These are phyloP conservation scores for Portunus trituberculatus DNA, from an alignment of 1,140 invertebrate genomes.

Conservation along the genomic window DNA sequence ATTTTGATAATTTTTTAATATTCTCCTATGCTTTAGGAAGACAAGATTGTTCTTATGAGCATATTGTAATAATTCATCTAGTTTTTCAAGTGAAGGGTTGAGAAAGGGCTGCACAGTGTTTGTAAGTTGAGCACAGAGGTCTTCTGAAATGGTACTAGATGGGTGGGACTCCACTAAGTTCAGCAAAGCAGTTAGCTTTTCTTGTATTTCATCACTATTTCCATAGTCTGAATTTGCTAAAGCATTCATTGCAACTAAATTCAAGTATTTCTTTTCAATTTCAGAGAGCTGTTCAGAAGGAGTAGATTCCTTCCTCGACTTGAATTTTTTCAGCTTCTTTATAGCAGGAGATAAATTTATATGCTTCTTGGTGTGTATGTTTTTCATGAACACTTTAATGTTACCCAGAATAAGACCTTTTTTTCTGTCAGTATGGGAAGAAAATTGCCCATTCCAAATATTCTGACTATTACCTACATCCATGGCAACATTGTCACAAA, in stretches of 20 bases:
- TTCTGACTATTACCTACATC: background rate
- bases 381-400: background rate
- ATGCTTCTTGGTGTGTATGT: background rate
- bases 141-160: background rate
- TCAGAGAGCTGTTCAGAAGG: background rate
- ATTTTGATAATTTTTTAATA: too few species aligned
- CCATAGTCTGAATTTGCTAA: background rate
- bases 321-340: background rate
- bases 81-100: background rate
- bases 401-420: background rate
- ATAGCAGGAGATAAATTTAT: background rate
- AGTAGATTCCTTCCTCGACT: too few species aligned
- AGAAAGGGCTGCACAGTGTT: background rate
- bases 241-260: background rate
- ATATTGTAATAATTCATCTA: background rate
- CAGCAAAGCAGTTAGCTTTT: background rate
- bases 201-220: background rate
- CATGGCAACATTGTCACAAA: background rate
- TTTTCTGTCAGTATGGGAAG: background rate
- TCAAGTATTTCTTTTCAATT: background rate
- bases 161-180: background rate
- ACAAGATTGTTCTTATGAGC: background rate
- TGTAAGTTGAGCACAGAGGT: background rate
- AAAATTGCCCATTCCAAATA: background rate
- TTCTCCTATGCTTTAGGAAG: background rate